Evolutionary conservation across 2,888 invertebrate species (phyloP).

Genomic region (Microchrysa polita): DNA sequence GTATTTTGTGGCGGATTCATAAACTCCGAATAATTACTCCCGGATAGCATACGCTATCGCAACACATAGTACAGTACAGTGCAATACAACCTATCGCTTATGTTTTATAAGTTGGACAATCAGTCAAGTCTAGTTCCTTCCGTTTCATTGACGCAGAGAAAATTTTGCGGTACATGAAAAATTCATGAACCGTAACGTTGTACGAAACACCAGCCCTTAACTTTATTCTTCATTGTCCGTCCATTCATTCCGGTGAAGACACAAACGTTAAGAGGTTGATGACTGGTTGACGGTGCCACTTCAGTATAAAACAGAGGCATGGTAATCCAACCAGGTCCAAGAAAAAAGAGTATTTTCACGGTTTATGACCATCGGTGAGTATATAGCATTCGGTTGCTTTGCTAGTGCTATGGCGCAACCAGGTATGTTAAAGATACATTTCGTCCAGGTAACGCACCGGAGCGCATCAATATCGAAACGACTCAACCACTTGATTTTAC

Average conservation of each 20-base stretch:
- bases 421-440: not conserved
- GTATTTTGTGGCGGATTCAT: no score
- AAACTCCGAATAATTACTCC: no score
- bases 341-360: constrained; percentile 40
- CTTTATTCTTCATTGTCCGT: constrained; percentile 33
- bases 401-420: no score
- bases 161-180: constrained; percentile 26
- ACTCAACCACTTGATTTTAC: no score
- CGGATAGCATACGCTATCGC: no score
- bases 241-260: constrained; percentile 15
- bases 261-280: constrained; percentile 35
- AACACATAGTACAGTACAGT: no score
- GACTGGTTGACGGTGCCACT: constrained; percentile 25
- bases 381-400: not conserved
- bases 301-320: not conserved
- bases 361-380: constrained; percentile 39
- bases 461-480: not conserved
- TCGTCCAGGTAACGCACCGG: constrained; percentile 31
- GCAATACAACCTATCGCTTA: no score
- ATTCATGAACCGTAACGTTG: constrained; percentile 38
- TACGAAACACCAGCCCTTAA: constrained; percentile 29
- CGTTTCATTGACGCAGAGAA: constrained; percentile 7
- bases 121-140: constrained; percentile 42
- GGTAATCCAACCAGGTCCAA: constrained; percentile 33
- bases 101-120: no score